Percentiles rank a stretch among this genome's conserved stretches.
Conservation (phyloP, 1,140 invertebrate species). For the Trachelipus rathkii region DNA sequence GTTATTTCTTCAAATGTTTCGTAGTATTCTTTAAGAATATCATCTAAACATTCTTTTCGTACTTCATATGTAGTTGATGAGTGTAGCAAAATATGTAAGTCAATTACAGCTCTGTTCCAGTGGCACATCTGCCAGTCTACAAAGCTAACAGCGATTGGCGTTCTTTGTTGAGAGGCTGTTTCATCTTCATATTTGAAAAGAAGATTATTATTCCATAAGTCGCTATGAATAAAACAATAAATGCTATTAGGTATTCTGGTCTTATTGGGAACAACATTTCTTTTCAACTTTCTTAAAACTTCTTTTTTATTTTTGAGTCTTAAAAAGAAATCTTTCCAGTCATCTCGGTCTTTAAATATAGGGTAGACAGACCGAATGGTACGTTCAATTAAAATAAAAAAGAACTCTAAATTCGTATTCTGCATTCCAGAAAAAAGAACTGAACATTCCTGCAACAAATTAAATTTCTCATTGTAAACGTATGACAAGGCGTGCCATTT, state of each 20-base stretch:
- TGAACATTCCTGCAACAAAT: not conserved
- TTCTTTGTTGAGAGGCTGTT: not conserved
- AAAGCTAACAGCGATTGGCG: not conserved
- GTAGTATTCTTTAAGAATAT: too few species aligned
- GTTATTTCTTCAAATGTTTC: too few species aligned
- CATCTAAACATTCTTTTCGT: too few species aligned
- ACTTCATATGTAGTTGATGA: too few species aligned
- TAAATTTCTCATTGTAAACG: slow-evolving; percentile 5
- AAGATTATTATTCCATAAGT: slow-evolving; percentile 22
- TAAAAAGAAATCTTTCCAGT: not conserved
- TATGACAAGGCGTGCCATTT: not conserved
- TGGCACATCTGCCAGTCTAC: too few species aligned
- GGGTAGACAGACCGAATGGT: not conserved
- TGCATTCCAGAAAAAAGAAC: not conserved
- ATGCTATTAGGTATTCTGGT: too few species aligned
- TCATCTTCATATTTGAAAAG: not conserved
- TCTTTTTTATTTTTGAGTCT: not conserved
- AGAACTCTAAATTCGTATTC: not conserved
- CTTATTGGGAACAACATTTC: too few species aligned
- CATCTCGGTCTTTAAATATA: not conserved
- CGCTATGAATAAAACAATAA: too few species aligned
- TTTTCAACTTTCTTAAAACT: too few species aligned
- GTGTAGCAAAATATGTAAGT: too few species aligned
- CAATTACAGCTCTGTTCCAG: too few species aligned
- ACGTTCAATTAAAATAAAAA: not conserved